Percentiles rank a stretch among this genome's conserved stretches.
Conservation (phyloP, 2,113 vertebrate species). For the Coracopsis vasa region DNA sequence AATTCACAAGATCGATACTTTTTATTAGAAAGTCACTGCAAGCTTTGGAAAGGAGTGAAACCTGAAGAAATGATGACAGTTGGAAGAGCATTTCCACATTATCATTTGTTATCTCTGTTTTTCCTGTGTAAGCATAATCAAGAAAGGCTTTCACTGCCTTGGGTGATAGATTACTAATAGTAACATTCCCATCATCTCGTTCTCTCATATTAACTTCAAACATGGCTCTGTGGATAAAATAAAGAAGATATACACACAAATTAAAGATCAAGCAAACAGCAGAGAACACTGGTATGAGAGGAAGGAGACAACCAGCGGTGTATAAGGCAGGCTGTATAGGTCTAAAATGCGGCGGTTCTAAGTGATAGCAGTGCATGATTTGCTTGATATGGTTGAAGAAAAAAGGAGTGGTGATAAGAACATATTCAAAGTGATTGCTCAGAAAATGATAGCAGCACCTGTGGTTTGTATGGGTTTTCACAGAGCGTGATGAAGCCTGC, state of each 20-base stretch:
- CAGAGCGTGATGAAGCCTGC: background rate
- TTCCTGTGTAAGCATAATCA: slow-evolving; percentile 95
- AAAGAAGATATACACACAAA: slow-evolving; percentile 48
- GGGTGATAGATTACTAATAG: slow-evolving; percentile 85
- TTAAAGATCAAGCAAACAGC: slow-evolving; percentile 18
- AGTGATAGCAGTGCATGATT: background rate
- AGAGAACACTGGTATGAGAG: background rate
- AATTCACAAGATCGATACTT: slow-evolving; percentile 88
- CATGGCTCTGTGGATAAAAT: slow-evolving; percentile 85
- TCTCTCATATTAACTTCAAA: slow-evolving; percentile 98
- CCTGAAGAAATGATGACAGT: slow-evolving; percentile 94
- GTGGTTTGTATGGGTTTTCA: background rate
- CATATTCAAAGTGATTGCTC: background rate
- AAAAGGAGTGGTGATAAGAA: background rate
- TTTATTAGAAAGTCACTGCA: slow-evolving; percentile 95
- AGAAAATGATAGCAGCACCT: background rate
- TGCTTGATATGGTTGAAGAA: background rate
- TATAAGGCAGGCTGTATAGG: background rate
- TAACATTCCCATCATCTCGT: slow-evolving; percentile 89
- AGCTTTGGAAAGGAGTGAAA: slow-evolving; percentile 86
- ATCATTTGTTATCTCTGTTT: slow-evolving; percentile 87
- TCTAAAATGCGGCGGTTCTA: background rate
- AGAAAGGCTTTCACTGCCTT: slow-evolving; percentile 87
- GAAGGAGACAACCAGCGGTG: background rate
- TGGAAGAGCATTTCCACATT: slow-evolving; percentile 97